A percentile compares a stretch with the other conserved stretches of the same genome.
Conservation (phyloP, 2,113 vertebrate genomes). For the Thermophis baileyi region DNA sequence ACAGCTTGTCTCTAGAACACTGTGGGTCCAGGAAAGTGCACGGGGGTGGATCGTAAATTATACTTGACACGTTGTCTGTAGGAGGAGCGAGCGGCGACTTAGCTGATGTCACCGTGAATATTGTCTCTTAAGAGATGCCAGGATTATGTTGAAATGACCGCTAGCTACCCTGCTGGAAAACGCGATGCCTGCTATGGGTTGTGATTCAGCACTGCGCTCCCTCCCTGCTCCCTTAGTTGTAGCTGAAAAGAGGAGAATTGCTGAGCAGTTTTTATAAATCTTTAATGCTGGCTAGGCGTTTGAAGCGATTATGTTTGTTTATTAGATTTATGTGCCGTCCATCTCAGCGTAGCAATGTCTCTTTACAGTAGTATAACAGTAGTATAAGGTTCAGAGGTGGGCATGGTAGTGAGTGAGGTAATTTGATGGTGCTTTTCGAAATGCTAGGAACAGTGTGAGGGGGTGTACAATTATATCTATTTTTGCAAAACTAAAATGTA, state of each 20-base stretch:
- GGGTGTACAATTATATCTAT: neutral
- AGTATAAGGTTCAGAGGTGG: neutral
- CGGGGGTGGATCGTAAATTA: constrained; percentile 12
- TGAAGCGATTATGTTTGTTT: neutral
- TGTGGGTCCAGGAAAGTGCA: neutral
- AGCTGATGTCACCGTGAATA: constrained; percentile 10
- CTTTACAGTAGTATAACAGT: neutral
- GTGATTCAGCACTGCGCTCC: neutral
- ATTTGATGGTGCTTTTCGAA: neutral
- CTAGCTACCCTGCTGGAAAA: neutral
- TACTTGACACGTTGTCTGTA: neutral
- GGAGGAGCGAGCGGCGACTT: neutral
- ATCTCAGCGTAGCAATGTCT: neutral
- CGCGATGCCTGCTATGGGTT: neutral
- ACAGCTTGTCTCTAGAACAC: neutral
- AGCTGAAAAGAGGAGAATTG: neutral
- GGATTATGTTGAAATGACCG: neutral
- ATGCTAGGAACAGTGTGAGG: neutral
- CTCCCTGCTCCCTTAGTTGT: no score
- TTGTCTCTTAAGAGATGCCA: neutral
- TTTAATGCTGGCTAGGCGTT: neutral
- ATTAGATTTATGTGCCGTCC: neutral
- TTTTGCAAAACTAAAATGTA: neutral
- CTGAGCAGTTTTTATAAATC: neutral
- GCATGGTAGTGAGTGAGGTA: neutral